phyloP scores from a whole-genome alignment of 2,113 vertebrate species.

The Lipophrys pholis region DNA sequence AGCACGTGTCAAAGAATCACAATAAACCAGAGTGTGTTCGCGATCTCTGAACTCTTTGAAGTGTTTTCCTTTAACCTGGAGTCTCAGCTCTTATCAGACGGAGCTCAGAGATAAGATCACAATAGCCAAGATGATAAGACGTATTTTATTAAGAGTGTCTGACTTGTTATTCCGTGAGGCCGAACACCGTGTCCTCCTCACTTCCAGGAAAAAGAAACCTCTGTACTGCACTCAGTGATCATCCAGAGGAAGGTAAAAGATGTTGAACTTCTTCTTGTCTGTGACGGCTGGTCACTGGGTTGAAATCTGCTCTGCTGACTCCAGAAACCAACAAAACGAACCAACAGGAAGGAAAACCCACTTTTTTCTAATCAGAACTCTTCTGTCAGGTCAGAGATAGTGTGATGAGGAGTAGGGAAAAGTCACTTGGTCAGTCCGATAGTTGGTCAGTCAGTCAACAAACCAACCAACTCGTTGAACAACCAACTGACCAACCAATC shows the following conservation, averaged over 20 bases:
- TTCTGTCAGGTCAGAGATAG: too few relatives aligned
- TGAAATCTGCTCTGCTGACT: too few relatives aligned
- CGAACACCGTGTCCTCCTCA: background rate
- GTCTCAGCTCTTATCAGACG: constrained; percentile 19
- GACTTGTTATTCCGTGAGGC: background rate
- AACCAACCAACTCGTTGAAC: too few relatives aligned
- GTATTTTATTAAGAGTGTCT: constrained; percentile 29
- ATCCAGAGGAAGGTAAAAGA: background rate
- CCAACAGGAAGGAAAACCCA: too few relatives aligned
- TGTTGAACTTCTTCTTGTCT: background rate
- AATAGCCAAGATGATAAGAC: background rate
- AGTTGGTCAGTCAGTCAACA: too few relatives aligned
- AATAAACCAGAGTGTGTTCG: background rate
- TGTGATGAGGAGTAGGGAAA: too few relatives aligned
- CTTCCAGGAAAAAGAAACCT: background rate
- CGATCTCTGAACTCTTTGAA: background rate
- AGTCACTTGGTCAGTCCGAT: too few relatives aligned
- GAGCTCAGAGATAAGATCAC: constrained; percentile 19
- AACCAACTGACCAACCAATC: too few relatives aligned
- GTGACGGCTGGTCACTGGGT: background rate
- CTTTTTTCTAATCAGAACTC: too few relatives aligned
- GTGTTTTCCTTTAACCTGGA: constrained; percentile 3
- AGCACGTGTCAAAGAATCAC: background rate
- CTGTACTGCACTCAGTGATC: background rate
- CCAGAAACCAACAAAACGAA: too few relatives aligned